These are phyloP conservation scores for Vireo altiloquus DNA, from an alignment of 2,113 vertebrate genomes.

Conservation along the genomic window DNA sequence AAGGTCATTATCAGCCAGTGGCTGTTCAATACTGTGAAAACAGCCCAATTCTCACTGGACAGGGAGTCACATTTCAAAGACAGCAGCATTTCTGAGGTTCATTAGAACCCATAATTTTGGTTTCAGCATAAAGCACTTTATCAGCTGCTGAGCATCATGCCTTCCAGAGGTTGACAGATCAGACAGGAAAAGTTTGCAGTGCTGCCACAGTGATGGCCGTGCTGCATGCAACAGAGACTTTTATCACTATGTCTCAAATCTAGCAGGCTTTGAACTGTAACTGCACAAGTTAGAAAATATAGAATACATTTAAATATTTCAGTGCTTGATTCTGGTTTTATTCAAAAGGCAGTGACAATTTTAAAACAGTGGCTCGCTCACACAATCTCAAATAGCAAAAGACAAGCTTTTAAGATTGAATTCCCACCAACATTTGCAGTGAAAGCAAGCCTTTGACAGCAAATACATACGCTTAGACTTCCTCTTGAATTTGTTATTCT, in stretches of 20 bases:
- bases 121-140: slow-evolving; percentile 28
- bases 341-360: not conserved
- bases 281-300: not conserved
- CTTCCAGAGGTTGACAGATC: slow-evolving; percentile 22
- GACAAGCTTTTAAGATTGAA: not conserved
- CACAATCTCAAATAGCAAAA: not conserved
- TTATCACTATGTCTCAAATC: not conserved
- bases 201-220: not conserved
- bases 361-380: not conserved
- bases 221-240: not conserved
- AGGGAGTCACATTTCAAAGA: slow-evolving; percentile 53
- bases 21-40: slow-evolving; percentile 47
- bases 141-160: slow-evolving; percentile 16
- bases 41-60: slow-evolving; percentile 42
- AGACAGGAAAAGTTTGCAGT: slow-evolving; percentile 5
- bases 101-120: slow-evolving; percentile 53
- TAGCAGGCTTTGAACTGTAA: slow-evolving; percentile 1
- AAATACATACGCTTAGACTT: not conserved
- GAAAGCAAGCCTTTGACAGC: not conserved
- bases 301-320: slow-evolving; percentile 10
- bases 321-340: not conserved
- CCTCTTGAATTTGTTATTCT: not conserved
- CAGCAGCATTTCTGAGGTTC: slow-evolving; percentile 47
- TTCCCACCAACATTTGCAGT: not conserved
- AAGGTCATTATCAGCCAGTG: slow-evolving; percentile 52